Base-by-base conservation (phyloP, 2,888 invertebrate species). In the Rotaria magnacalcarata region DNA sequence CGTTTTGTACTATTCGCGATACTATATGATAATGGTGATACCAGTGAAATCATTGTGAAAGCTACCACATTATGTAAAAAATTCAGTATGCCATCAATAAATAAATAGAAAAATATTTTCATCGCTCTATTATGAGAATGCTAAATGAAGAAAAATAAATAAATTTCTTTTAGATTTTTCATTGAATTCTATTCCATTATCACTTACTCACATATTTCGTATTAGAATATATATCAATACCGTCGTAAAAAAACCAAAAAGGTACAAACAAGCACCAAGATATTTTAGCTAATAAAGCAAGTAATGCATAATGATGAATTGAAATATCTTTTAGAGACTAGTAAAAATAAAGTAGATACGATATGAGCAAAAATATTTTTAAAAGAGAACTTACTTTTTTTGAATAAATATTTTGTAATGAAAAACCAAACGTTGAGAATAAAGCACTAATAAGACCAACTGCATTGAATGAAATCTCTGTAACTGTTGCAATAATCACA, bases 1-100 rank as follows among this genome's bases (percentile, higher is more conserved):
- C 97, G 93, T 92, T 97, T 97, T 86, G 96, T 96, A 50, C 96
- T 95, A 91, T 95, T 97, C 85, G 96, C 96, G 87, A 97, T 96
- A 0, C 96, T 96, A 92, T 97, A 97, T 0, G 96, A 95, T 56
- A 97, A 93, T 74, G 97, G 96, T n/a, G 96, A 94, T 58, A 97
- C 95, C 88, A 92, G 89, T 85, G 95, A 95, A 88, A 98, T 93
- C 86, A 97, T 94, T 88, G 95, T 95, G 92, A 97, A 97, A 0
- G 97, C 97, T 85, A 96, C 94, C 89, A 96, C 94, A 90, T 97
- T 98, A 92, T 97, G 97, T 88, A 96, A 92, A 95, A 96, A 97
- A 90, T 95, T 96, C 88, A 96, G 93, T 86, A 95, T 92, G 34
- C 96, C 97, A 91, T 96, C 96, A 34, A 94, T 90, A 87, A 94